Base-by-base conservation (phyloP, 2,888 invertebrate species). In the Gisinianus flammeolus region DNA sequence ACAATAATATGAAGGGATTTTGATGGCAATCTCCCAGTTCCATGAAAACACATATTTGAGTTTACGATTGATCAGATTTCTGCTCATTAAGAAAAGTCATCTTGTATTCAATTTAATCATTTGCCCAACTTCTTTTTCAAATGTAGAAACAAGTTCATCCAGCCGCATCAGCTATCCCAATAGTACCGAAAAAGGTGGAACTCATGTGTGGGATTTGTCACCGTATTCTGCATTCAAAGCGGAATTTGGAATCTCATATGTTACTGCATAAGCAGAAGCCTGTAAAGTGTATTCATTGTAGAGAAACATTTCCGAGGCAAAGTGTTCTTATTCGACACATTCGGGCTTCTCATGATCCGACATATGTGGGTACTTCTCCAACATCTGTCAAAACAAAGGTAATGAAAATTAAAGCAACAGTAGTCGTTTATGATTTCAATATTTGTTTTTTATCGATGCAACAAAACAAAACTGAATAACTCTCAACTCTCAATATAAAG, bases 321-420 rank as follows among this genome's bases (percentile, higher is more conserved):
- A 92, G 94, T 8, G 93, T 93, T 85, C 89, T 96, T 83, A 93
- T 94, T 0, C 89, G 95, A 2, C 96, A 96, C 88, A 92, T 94
- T 88, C 90, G 94, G 0, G 89, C 93, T 79, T 90, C 93, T 2
- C 95, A 95, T 87, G 93, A 94, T 86, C 91, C 92, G 78, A 91
- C 91, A 85, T 94, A 92, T 86, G n/a, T n/a, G n/a, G n/a, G n/a
- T n/a, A n/a, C n/a, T n/a, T n/a, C n/a, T n/a, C n/a, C n/a, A n/a
- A 89, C 92, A 74, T 91, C 92, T 31, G 90, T 90, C 58, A 89
- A 89, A 75, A 88, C 89, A 80, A 88, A 91, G 79, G 89, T 89
- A 73, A 89, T 88, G 85, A 12, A 31, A 31, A 12, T 62, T 8
- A 8, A 35, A 35, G 12, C 12, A 35, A 35, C 12, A 35, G 12